phyloP scores from a whole-genome alignment of 2,888 invertebrate genomes.

The Ectobius pallidus region DNA sequence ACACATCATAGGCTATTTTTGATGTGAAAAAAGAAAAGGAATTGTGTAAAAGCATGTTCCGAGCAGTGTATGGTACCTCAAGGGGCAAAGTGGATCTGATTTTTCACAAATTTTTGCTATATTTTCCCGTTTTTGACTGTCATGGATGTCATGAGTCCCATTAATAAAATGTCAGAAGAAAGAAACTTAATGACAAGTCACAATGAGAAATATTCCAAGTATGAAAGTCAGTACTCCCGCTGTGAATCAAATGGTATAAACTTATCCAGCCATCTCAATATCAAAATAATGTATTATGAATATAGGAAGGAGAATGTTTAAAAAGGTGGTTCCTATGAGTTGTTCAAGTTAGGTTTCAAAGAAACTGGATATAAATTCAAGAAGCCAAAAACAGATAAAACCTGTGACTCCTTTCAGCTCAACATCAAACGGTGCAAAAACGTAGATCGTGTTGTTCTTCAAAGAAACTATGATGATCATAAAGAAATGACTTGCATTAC shows the following conservation, averaged over 20 bases:
- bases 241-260: not conserved
- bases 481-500: not conserved
- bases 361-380: not conserved
- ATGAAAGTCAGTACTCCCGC: slow-evolving; percentile 5
- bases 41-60: too few relatives aligned
- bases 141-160: not conserved
- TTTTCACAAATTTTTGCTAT: too few relatives aligned
- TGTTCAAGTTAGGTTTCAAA: not conserved
- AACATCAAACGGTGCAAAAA: not conserved
- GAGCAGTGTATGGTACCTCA: too few relatives aligned
- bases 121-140: not conserved
- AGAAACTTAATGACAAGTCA: not conserved
- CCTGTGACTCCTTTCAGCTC: not conserved
- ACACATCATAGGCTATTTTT: too few relatives aligned
- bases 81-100: too few relatives aligned
- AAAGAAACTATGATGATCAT: not conserved
- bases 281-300: not conserved
- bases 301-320: too few relatives aligned
- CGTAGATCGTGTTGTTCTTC: not conserved
- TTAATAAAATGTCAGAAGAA: not conserved
- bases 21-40: too few relatives aligned
- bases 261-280: not conserved
- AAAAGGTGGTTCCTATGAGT: not conserved
- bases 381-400: not conserved
- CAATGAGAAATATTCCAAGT: not conserved